Conservation (phyloP, 2,797 vertebrate genomes). For the Diplodus puntazzo region DNA sequence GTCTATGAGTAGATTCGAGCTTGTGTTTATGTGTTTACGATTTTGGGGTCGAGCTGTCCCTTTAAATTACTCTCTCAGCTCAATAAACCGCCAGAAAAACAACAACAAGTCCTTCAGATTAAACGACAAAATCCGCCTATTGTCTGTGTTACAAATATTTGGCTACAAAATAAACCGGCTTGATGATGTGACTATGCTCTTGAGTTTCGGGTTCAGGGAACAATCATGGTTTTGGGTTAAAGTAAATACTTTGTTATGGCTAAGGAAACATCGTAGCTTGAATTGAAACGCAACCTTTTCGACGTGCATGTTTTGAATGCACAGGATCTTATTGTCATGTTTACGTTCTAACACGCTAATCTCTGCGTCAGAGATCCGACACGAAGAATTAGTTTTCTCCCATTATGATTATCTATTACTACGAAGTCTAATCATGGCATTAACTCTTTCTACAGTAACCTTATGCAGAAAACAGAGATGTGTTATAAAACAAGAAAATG, state of each 20-base stretch:
- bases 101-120: neutral
- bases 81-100: neutral
- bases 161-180: neutral
- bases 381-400: neutral
- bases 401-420: neutral
- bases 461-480: neutral
- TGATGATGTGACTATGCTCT: neutral
- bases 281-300: too few relatives aligned
- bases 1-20: too few relatives aligned
- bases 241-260: neutral
- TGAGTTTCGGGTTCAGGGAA: neutral
- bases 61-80: neutral
- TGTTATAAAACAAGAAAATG: too few relatives aligned
- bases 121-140: neutral
- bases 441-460: neutral
- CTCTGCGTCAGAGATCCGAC: too few relatives aligned
- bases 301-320: neutral
- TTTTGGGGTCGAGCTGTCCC: too few relatives aligned
- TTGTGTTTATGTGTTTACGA: too few relatives aligned
- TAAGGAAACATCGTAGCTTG: neutral
- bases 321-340: neutral
- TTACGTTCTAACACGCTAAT: neutral
- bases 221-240: neutral
- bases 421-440: neutral
- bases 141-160: neutral